Conservation (phyloP, 2,797 vertebrate species). For the Helarctos malayanus region DNA sequence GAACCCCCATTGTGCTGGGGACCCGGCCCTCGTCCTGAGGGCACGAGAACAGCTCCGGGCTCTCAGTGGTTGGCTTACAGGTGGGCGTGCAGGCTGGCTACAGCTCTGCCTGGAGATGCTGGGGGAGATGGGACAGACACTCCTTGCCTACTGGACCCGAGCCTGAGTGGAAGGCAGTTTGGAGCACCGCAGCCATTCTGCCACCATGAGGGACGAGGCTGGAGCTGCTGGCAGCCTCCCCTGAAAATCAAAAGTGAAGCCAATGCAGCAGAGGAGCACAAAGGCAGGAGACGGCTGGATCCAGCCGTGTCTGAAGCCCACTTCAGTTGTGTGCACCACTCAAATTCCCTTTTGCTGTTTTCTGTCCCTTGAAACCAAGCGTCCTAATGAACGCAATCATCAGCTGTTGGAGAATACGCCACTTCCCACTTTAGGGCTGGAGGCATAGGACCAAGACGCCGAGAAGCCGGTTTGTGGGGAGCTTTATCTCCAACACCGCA, state of each 20-base stretch:
- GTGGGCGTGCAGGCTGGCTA: rapidly evolving
- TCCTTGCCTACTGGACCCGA: neutral
- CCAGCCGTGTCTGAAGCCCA: rapidly evolving
- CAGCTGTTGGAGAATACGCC: rapidly evolving
- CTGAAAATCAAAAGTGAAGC: neutral
- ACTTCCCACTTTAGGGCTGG: rapidly evolving
- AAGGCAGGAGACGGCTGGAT: neutral
- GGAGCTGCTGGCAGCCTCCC: rapidly evolving
- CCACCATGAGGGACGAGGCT: neutral
- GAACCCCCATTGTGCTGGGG: neutral
- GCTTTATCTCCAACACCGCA: neutral
- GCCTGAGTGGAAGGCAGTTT: neutral
- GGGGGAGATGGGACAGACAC: neutral
- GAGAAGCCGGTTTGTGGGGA: rapidly evolving
- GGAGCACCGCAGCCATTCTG: neutral
- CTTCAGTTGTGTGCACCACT: neutral
- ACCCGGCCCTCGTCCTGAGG: rapidly evolving
- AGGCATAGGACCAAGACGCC: too few relatives aligned
- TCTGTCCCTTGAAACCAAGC: neutral
- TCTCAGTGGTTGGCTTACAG: rapidly evolving
- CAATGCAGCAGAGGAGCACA: neutral
- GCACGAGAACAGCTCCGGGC: neutral
- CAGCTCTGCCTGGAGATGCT: neutral
- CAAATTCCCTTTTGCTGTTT: neutral
- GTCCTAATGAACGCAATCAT: rapidly evolving